phyloP scores from a whole-genome alignment of 2,113 vertebrate species.

The Galeopterus variegatus region DNA sequence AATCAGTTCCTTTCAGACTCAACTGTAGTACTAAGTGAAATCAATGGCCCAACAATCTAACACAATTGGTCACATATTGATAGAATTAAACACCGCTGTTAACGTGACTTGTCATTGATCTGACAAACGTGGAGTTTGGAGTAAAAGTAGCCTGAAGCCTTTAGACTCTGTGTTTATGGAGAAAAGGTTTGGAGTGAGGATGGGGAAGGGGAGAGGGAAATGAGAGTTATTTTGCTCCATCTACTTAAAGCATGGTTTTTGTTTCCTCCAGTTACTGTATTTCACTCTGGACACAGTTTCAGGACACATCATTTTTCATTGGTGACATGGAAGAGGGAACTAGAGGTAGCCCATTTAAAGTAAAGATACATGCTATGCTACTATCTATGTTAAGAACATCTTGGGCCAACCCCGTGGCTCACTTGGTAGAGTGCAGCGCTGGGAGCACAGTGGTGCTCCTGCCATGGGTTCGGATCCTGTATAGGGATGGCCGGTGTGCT shows the following conservation, averaged over 20 bases:
- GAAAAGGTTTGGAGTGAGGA: constrained; percentile 72
- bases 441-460: no score
- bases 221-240: constrained; percentile 79
- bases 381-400: background rate
- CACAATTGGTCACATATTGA: constrained; percentile 97
- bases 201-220: constrained; percentile 57
- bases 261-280: constrained; percentile 57
- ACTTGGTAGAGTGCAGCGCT: no score
- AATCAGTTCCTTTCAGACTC: constrained; percentile 89
- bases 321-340: background rate
- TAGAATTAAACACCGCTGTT: constrained; percentile 96
- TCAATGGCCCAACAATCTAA: constrained; percentile 96
- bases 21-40: constrained; percentile 93
- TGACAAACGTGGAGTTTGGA: constrained; percentile 87
- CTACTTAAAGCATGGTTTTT: constrained; percentile 80
- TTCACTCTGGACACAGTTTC: constrained; percentile 65
- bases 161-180: constrained; percentile 83
- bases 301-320: constrained; percentile 26
- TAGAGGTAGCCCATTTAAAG: background rate
- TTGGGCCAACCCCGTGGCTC: no score
- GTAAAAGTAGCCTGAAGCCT: constrained; percentile 88
- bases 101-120: constrained; percentile 94
- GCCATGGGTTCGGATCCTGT: no score
- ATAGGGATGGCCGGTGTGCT: no score
- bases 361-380: background rate